Evolutionary conservation across 2,888 invertebrate genomes (phyloP), one percentile per base, ranked within the genome.

Genomic region (Trilocha varians): DNA sequence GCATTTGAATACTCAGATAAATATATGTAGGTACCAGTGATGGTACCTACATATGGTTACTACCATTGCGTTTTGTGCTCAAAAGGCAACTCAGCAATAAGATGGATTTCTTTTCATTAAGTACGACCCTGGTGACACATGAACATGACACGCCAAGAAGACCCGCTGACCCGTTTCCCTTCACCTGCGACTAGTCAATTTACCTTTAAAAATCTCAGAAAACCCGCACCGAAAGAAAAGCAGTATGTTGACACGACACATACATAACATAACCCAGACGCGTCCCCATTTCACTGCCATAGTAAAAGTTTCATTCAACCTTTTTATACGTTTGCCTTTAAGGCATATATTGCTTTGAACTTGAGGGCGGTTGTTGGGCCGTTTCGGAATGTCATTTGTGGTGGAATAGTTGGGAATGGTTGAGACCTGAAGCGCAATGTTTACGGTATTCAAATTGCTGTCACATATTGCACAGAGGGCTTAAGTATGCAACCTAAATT

Each of bases 161-260:
- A 75, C 80, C 78, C 63, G 78, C 76, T 84, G 84, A 83, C 84
- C 85, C 70, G 78, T 66, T 84, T 84, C 76, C 73, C 72, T 67
- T 65, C 70, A 74, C 65, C 70, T 71, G 77, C 70, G 64, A 78
- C 83, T 69, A 78, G 82, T 83, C 78, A 83, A 84, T 84, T 83
- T 79, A 73, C 75, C 70, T 78, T 72, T 73, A 74, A 82, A 83
- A 83, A 72, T 67, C 72, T 76, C 65, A 52, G 69, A 66, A 76
- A 80, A 72, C 75, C 70, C 66, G 55, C 49, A 56, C 64, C 65
- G 59, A 77, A 80, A 82, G 78, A 79, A 77, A 84, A 82, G 70
- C 71, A 63, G 69, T 65, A 57, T 83, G 85, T 83, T 82, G 71
- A 78, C 80, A 63, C 73, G 78, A 79, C 82, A 79, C 78, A 80